Evolutionary conservation across 2,888 invertebrate species (phyloP).

Genomic region (Strigamia crassipes): DNA sequence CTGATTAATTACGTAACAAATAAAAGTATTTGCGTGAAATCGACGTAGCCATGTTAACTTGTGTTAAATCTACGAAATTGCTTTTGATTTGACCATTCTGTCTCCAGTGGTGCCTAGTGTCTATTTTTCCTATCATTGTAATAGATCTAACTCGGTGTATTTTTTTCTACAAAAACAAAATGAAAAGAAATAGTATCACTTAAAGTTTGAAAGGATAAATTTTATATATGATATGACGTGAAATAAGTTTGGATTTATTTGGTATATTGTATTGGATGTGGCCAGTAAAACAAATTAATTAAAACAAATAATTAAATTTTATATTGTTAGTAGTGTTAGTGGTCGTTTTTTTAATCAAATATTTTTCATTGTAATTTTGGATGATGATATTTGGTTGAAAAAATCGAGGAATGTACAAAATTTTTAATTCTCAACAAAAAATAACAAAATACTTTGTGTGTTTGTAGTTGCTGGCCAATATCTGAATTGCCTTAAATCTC

Average conservation of each 20-base stretch:
- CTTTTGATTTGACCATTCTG: background rate
- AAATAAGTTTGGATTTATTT: constrained; percentile 20
- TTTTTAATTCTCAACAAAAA: background rate
- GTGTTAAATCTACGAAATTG: background rate
- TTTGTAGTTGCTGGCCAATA: constrained; percentile 43
- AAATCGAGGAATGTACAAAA: background rate
- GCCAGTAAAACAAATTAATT: background rate
- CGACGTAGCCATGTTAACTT: background rate
- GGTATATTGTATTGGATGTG: constrained; percentile 24
- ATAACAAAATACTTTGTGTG: background rate
- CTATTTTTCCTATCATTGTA: constrained; percentile 42
- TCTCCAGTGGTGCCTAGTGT: constrained; percentile 42
- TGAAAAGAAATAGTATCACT: background rate
- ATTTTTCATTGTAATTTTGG: background rate
- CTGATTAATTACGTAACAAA: background rate
- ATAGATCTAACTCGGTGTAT: constrained; percentile 37
- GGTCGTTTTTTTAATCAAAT: background rate
- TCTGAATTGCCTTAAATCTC: constrained; percentile 45
- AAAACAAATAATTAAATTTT: background rate
- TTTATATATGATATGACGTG: constrained; percentile 31
- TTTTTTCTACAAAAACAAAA: constrained; percentile 21
- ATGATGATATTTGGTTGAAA: constrained; percentile 6
- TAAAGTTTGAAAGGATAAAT: constrained; percentile 23
- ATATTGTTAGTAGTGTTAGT: background rate
- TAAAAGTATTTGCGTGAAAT: background rate